Evolutionary conservation across 2,888 invertebrate species (phyloP).

Genomic region (Bellardia bayeri): DNA sequence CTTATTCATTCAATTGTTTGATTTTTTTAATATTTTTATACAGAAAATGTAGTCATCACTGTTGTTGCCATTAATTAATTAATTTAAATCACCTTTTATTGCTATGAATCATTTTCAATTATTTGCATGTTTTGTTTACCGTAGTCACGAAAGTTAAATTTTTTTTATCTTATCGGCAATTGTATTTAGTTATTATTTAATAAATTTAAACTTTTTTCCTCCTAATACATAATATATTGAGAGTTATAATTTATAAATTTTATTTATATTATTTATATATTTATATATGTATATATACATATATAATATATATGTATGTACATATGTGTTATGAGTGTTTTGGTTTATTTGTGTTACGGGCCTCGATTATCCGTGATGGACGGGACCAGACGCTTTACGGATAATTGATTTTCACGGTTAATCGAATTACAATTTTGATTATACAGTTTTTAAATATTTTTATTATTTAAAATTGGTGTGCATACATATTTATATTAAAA

Average conservation of each 20-base stretch:
- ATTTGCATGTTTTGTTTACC: slow-evolving; percentile 53
- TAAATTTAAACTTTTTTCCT: slow-evolving; percentile 24
- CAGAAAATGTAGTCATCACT: not conserved
- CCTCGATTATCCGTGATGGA: too few relatives aligned
- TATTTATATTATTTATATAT: too few relatives aligned
- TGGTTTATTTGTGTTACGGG: too few relatives aligned
- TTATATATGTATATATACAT: too few relatives aligned
- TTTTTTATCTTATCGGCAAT: slow-evolving; percentile 52
- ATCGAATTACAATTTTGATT: too few relatives aligned
- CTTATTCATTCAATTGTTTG: not conserved
- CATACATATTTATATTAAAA: too few relatives aligned
- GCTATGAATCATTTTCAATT: slow-evolving; percentile 60
- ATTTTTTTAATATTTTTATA: slow-evolving; percentile 6
- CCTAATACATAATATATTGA: not conserved
- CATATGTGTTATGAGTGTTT: too few relatives aligned
- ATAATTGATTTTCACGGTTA: too few relatives aligned
- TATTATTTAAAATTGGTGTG: too few relatives aligned
- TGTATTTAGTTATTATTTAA: slow-evolving; percentile 31
- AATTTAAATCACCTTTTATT: slow-evolving; percentile 43
- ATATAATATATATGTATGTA: too few relatives aligned
- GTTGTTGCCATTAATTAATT: not conserved
- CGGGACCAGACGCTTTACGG: too few relatives aligned
- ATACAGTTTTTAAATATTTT: too few relatives aligned
- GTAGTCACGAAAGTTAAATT: not conserved
- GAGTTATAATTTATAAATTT: not conserved